A percentile compares a stretch with the other conserved stretches of the same genome.
Conservation (phyloP, 2,113 vertebrate genomes). For the Phainopepla nitens region DNA sequence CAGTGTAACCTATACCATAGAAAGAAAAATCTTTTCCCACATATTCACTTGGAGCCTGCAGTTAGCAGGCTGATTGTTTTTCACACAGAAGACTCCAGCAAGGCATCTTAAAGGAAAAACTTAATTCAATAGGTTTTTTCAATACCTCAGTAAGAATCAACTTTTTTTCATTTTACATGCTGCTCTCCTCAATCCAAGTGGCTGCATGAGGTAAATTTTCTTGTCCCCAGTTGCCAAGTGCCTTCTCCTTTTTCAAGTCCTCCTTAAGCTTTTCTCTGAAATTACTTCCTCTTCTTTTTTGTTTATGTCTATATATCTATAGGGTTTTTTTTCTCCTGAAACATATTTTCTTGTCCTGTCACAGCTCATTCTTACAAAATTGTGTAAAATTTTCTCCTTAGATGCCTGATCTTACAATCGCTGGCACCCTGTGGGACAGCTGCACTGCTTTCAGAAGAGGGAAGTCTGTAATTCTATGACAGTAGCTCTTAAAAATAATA, state of each 20-base stretch:
- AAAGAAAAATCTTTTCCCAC: conserved; percentile 7
- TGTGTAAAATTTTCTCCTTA: neutral
- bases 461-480: neutral
- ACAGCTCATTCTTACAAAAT: neutral
- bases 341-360: neutral
- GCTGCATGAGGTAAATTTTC: conserved; percentile 30
- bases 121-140: conserved; percentile 10
- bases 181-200: neutral
- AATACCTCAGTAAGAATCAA: conserved; percentile 17
- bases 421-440: neutral
- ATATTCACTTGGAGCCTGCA: neutral
- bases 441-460: neutral
- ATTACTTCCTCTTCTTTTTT: neutral
- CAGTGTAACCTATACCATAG: neutral
- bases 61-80: neutral
- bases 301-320: neutral
- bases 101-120: neutral
- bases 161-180: neutral
- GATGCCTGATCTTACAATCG: neutral
- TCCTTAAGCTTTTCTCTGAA: neutral
- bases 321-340: neutral
- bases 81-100: conserved; percentile 9
- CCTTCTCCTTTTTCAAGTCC: neutral
- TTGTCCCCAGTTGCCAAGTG: neutral
- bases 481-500: neutral